A percentile compares a stretch with the other conserved stretches of the same genome.
Conservation (phyloP, 2,797 vertebrate genomes). For the Garrulus glandarius region DNA sequence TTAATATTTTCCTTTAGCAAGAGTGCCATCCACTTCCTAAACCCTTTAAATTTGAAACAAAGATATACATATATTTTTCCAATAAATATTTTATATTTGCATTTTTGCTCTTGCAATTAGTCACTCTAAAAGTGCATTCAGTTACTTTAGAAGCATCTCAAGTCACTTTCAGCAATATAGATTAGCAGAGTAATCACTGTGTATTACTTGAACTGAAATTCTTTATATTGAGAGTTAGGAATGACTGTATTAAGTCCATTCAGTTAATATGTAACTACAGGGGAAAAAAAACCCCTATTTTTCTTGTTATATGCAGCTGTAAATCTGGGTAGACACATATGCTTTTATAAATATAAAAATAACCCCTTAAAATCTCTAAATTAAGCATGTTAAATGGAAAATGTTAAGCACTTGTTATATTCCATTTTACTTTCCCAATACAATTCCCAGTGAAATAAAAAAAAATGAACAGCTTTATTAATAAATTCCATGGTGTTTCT, state of each 20-base stretch:
- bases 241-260: not conserved
- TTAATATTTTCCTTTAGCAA: not conserved
- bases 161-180: not conserved
- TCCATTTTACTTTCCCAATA: not conserved
- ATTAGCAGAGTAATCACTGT: not conserved
- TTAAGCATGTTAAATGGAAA: not conserved
- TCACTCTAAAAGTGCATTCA: not conserved
- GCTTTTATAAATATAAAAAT: not conserved
- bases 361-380: not conserved
- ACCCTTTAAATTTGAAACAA: not conserved
- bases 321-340: not conserved
- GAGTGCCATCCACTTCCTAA: not conserved
- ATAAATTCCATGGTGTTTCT: constrained; percentile 33
- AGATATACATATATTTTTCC: not conserved
- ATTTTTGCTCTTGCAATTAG: not conserved
- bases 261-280: not conserved
- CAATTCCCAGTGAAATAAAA: not conserved
- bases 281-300: no score
- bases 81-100: not conserved
- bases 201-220: not conserved
- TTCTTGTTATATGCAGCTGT: not conserved
- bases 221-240: not conserved
- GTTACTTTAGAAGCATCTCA: not conserved
- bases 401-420: not conserved
- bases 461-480: constrained; percentile 20